Evolutionary conservation across 2,888 invertebrate species (phyloP), one percentile per base, ranked within the genome.

Genomic region (Pyrrhosoma nymphula): DNA sequence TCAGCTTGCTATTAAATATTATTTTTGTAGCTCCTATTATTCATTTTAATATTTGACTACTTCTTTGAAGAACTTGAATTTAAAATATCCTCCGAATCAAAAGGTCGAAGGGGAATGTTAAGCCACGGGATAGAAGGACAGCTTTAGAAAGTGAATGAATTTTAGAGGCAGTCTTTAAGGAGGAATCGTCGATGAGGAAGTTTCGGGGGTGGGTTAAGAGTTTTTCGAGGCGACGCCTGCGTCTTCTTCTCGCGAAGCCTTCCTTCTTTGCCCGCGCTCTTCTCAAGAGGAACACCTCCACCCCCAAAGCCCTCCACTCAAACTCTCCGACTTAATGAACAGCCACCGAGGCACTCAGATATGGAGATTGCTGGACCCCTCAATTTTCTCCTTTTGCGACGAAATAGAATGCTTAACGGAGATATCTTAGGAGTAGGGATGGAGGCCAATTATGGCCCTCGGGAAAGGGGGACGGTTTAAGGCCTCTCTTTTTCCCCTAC

Each of bases 341-440:
- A 23, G 39, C 39, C 60, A 63, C n/a, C 56, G 63, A 63, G 91
- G 39, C 26, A 20, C 91, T 63, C 91, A 39, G 60, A 91, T 63
- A 91, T 91, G 91, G 91, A 63, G 20, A 91, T 91, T 91, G 60
- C 60, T 91, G 60, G 60, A 60, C 60, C 63, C 35, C 20, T 91
- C 63, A 20, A 18, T 63, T 23, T 91, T 63, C 63, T 39, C 63
- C 91, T 30, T 63, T 63, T 60, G 69, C 69, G 26, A 20, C 30
- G 39, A 69, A 91, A 63, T 26, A 69, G 35, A 39, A 69, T 69
- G 6, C 35, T 91, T 63, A 63, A 39, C 60, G 35, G 63, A 91
- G 91, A 91, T 91, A 63, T 39, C 63, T 47, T n/a, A 23, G 39
- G 20, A 14, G 12, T 63, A 35, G 39, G n/a, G 47, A 6, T 1